These are phyloP conservation scores for Apaloderma vittatum DNA, from an alignment of 2,113 vertebrate species.

Conservation along the genomic window DNA sequence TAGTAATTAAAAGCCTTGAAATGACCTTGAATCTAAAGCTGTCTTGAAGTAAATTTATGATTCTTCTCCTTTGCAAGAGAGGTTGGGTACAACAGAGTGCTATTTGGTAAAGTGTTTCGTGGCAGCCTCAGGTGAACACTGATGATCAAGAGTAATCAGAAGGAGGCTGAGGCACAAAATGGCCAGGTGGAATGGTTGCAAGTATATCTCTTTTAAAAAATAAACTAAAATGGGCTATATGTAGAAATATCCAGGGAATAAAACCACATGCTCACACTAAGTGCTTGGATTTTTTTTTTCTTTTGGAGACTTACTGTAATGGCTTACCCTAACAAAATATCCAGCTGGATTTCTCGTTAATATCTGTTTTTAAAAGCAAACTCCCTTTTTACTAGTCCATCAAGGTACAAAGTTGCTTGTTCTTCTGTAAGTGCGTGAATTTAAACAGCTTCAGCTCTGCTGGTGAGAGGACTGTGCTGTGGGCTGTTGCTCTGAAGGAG, in stretches of 20 bases:
- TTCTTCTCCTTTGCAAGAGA: constrained; percentile 13
- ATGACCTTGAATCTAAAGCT: constrained; percentile 70
- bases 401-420: neutral
- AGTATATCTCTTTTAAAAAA: neutral
- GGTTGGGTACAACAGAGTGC: neutral
- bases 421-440: neutral
- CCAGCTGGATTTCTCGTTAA: neutral
- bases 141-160: constrained; percentile 11
- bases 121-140: neutral
- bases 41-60: constrained; percentile 28
- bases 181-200: neutral
- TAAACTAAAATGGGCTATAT: neutral
- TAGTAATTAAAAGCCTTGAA: constrained; percentile 65
- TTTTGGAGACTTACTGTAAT: neutral
- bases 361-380: neutral
- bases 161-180: neutral
- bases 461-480: neutral
- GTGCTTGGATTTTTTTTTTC: neutral
- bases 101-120: neutral
- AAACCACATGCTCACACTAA: neutral
- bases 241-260: neutral
- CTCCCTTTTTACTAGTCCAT: neutral
- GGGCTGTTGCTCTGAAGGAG: neutral
- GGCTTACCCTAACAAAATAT: neutral
- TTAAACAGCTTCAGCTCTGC: neutral